phyloP scores from a whole-genome alignment of 2,888 invertebrate genomes.

The Philopedon plagiatum region DNA sequence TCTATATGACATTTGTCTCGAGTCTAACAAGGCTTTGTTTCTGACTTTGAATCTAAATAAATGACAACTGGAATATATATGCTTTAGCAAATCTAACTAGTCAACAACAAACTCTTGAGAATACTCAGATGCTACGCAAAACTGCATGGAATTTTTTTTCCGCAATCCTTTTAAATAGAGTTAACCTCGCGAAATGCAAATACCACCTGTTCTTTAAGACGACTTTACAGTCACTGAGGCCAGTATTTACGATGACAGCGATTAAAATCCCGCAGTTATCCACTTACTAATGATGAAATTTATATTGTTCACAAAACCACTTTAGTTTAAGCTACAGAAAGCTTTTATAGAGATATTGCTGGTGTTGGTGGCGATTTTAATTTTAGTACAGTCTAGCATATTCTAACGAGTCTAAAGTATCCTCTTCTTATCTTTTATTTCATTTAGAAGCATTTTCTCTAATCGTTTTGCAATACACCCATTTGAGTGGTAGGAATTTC shows the following conservation, averaged over 20 bases:
- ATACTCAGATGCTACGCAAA: neutral
- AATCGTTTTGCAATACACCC: no score
- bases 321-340: neutral
- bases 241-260: conserved; percentile 41
- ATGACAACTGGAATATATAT: no score
- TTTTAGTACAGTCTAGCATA: neutral
- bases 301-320: conserved; percentile 30
- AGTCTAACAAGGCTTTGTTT: no score
- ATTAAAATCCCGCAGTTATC: conserved; percentile 39
- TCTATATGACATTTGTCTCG: no score
- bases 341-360: conserved; percentile 4
- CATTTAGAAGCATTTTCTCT: no score
- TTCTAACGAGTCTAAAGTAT: neutral
- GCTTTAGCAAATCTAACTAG: no score
- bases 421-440: neutral
- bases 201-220: conserved; percentile 28
- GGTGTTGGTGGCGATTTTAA: neutral
- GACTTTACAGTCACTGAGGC: conserved; percentile 22
- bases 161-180: neutral
- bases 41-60: no score
- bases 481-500: neutral
- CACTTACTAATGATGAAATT: conserved; percentile 44
- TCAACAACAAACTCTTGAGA: neutral
- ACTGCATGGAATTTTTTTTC: neutral
- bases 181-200: conserved; percentile 24